Base-by-base conservation (phyloP, 2,888 invertebrate species). In the Microplitis deprimator region DNA sequence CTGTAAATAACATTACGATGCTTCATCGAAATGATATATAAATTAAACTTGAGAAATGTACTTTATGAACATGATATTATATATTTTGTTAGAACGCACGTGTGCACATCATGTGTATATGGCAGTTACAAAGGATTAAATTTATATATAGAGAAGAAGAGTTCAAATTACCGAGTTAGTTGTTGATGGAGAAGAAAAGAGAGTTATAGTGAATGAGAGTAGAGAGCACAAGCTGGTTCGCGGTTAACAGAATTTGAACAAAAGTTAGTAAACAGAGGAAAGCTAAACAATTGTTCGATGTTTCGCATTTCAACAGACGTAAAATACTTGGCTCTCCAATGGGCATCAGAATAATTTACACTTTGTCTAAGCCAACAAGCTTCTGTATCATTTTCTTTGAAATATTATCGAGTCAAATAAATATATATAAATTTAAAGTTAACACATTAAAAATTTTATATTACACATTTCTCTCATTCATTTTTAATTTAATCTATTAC, bases 131-230 rank as follows among this genome's bases (percentile, higher is more conserved):
- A 13, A 50, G 13, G 13, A 50, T 50, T 13, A 50, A 50, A 10
- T 3, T 13, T 50, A 5, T 50, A 8, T 7, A 50, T 50, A 50
- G 50, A 50, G 50, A 50, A 50, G 50, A 13, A 50, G 50, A 50
- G 50, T 50, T 50, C 50, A 50, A 50, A 50, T 50, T 50, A 50
- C 50, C 13, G 50, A 50, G 50, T 50, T 50, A 50, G 50, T 50
- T 50, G 50, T 50, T 50, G 50, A 50, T 50, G 50, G 50, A 50
- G 50, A 50, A 50, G 50, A 50, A 50, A 50, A 50, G 50, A 50
- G 8, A 50, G 50, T 4, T 50, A 50, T 50, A 50, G 50, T 13
- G 13, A 13, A 50, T 50, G 50, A 13, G 50, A 50, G 50, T 13
- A 5, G 13, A 50, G 50, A 13, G 50, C 13, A 50, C 50, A 50